A percentile compares a stretch with the other conserved stretches of the same genome.
These are phyloP conservation scores for Florisuga fusca DNA, from an alignment of 2,797 vertebrate species.

Conservation along the genomic window DNA sequence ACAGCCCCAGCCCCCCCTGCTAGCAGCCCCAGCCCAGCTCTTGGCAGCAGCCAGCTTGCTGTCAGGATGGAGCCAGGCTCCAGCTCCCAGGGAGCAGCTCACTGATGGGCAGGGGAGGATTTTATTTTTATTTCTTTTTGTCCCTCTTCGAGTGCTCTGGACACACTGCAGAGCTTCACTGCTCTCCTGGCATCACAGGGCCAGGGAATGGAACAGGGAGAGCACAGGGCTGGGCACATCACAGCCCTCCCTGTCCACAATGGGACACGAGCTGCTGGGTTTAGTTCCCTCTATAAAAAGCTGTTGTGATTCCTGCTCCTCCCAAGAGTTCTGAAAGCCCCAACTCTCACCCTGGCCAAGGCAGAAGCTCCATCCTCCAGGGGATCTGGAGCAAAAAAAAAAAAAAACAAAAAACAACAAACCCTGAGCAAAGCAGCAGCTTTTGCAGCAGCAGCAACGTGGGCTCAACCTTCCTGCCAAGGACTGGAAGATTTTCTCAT, in stretches of 20 bases:
- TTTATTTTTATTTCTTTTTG: background rate
- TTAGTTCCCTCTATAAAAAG: background rate
- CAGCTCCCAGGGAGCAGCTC: no score
- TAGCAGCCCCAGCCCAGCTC: background rate
- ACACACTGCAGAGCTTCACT: background rate
- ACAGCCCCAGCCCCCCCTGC: background rate
- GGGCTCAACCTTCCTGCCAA: background rate
- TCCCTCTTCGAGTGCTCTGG: conserved; percentile 28
- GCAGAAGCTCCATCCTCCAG: no score
- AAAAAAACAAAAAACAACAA: no score
- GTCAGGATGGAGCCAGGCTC: no score
- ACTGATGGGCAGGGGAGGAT: no score
- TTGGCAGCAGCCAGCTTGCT: no score
- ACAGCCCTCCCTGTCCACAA: background rate
- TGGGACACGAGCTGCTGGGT: rapidly evolving
- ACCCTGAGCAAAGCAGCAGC: background rate
- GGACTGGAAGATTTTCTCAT: background rate
- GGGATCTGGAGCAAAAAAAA: no score
- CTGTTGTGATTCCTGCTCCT: background rate
- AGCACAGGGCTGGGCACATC: background rate
- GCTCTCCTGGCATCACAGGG: background rate
- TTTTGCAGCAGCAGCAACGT: background rate
- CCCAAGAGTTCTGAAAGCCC: rapidly evolving
- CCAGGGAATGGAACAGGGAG: conserved; percentile 17
- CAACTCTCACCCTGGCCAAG: no score